These are phyloP conservation scores for Drosophila subobscura DNA, from an alignment of 1,140 invertebrate genomes.

Conservation along the genomic window DNA sequence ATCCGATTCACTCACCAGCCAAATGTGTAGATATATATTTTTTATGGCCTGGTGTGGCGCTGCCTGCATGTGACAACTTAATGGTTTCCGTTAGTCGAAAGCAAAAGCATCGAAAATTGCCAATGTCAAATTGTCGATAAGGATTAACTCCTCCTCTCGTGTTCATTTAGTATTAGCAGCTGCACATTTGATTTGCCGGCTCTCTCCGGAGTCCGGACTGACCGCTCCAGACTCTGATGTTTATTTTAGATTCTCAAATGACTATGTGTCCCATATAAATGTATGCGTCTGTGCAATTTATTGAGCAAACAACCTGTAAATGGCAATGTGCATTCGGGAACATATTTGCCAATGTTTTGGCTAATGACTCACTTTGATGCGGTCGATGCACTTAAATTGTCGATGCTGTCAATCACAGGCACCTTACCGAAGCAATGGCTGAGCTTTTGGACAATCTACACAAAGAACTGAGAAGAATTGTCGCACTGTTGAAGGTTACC, in stretches of 20 bases:
- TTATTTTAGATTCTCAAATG: constrained; percentile 73
- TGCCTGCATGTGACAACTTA: constrained; percentile 75
- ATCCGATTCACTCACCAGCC: constrained; percentile 23
- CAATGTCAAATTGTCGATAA: constrained; percentile 80
- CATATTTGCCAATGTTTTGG: constrained; percentile 44
- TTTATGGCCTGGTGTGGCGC: constrained; percentile 17
- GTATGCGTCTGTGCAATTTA: constrained; percentile 57
- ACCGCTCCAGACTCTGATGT: constrained; percentile 24
- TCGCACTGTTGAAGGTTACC: no score
- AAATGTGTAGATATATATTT: constrained; percentile 42
- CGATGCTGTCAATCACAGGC: no score
- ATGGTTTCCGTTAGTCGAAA: constrained; percentile 78
- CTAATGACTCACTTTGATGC: constrained; percentile 55
- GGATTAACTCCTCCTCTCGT: constrained; percentile 78
- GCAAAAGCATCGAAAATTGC: constrained; percentile 79
- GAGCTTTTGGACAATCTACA: no score
- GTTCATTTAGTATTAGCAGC: constrained; percentile 78
- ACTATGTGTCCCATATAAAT: constrained; percentile 21
- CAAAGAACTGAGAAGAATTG: no score
- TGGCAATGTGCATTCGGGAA: constrained; percentile 28
- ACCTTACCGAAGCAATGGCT: no score
- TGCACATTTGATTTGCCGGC: constrained; percentile 68
- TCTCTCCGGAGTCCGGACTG: background rate
- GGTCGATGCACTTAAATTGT: constrained; percentile 25
- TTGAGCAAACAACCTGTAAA: constrained; percentile 58